A percentile compares a stretch with the other conserved stretches of the same genome.
Evolutionary conservation across 2,888 invertebrate genomes (phyloP).

Genomic region (Sarcophaga subvicina): DNA sequence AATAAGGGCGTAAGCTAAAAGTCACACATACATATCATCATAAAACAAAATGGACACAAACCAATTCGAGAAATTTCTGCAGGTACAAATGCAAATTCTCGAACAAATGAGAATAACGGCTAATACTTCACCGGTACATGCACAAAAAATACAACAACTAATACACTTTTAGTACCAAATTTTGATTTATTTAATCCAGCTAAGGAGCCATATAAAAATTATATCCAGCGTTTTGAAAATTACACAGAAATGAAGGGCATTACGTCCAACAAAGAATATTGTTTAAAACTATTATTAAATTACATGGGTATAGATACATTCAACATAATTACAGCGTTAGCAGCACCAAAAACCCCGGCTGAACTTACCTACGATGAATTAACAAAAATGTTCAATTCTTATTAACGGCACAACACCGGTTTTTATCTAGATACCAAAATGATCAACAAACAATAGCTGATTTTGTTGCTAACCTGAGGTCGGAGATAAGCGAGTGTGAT

Average conservation of each 20-base stretch:
- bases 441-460: not conserved
- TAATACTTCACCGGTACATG: too few species aligned
- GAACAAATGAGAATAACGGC: too few species aligned
- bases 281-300: slow-evolving; percentile 27
- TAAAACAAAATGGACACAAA: too few species aligned
- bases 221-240: slow-evolving; percentile 39
- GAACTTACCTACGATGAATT: slow-evolving; percentile 46
- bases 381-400: slow-evolving; percentile 17
- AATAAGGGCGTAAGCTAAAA: too few species aligned
- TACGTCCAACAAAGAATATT: slow-evolving; percentile 28
- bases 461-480: slow-evolving; percentile 15
- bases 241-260: slow-evolving; percentile 45
- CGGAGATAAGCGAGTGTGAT: slow-evolving; percentile 9
- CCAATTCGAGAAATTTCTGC: too few species aligned
- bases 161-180: not conserved
- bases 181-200: slow-evolving; percentile 4
- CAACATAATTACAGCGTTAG: slow-evolving; percentile 31
- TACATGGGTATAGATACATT: slow-evolving; percentile 37
- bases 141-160: not conserved
- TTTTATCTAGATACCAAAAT: too few species aligned
- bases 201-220: slow-evolving; percentile 37
- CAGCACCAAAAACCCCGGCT: not conserved
- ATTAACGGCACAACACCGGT: slow-evolving; percentile 40
- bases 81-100: too few species aligned
- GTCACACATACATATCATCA: too few species aligned